phyloP scores from a whole-genome alignment of 2,797 vertebrate genomes.

The Tiaroga cobitis region DNA sequence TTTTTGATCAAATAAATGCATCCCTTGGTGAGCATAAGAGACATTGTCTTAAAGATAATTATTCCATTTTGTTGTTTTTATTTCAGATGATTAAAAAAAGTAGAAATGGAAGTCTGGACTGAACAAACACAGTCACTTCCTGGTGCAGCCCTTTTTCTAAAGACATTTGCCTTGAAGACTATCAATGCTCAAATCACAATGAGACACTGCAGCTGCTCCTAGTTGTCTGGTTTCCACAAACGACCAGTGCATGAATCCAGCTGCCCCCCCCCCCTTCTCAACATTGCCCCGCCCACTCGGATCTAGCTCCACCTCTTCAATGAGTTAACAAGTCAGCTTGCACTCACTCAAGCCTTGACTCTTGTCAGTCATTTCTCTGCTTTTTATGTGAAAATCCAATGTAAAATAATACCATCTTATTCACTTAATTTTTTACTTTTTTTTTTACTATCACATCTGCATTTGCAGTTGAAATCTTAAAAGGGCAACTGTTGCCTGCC shows the following conservation, averaged over 20 bases:
- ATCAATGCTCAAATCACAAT: slow-evolving; percentile 5
- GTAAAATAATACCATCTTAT: slow-evolving; percentile 24
- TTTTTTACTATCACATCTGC: slow-evolving; percentile 17
- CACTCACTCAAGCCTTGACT: slow-evolving; percentile 36
- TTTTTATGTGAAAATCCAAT: slow-evolving; percentile 22
- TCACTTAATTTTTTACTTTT: not conserved
- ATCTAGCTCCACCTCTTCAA: slow-evolving; percentile 38
- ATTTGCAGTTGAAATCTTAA: slow-evolving; percentile 24
- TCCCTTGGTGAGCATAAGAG: not conserved
- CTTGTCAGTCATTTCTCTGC: not conserved
- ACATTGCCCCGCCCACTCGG: slow-evolving; percentile 50
- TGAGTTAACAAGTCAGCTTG: slow-evolving; percentile 24
- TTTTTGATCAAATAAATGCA: not conserved
- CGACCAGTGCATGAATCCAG: not conserved
- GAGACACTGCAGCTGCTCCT: slow-evolving; percentile 23
- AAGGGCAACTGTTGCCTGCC: slow-evolving; percentile 12
- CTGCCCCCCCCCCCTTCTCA: slow-evolving; percentile 60
- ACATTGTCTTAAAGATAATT: not conserved
- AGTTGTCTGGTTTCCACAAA: not conserved
- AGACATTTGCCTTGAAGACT: slow-evolving; percentile 38
- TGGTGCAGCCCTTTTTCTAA: slow-evolving; percentile 31
- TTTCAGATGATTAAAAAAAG: slow-evolving; percentile 38
- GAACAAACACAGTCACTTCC: slow-evolving; percentile 10
- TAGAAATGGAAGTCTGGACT: slow-evolving; percentile 19
- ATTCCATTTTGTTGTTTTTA: not conserved